Evolutionary conservation across 2,888 invertebrate genomes (phyloP).

Genomic region (Eilema sororculum): DNA sequence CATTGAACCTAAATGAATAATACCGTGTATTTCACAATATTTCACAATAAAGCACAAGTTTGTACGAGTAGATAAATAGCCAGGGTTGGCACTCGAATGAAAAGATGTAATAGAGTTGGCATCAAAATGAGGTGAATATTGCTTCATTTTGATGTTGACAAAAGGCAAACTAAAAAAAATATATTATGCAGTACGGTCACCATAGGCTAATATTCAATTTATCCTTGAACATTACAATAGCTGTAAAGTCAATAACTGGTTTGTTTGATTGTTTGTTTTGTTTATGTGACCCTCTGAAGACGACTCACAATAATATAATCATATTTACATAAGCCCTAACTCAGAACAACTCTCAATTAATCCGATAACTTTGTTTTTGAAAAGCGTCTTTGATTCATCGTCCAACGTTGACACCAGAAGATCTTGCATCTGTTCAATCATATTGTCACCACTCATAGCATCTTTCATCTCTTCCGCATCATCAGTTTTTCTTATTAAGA

Average conservation of each 20-base stretch:
- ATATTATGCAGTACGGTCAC: too few relatives aligned
- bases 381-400: slow-evolving; percentile 28
- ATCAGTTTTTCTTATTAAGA: slow-evolving; percentile 46
- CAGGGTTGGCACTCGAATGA: not conserved
- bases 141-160: too few relatives aligned
- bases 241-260: too few relatives aligned
- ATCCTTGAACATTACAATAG: too few relatives aligned
- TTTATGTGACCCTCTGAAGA: too few relatives aligned
- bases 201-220: too few relatives aligned
- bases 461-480: slow-evolving; percentile 43
- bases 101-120: not conserved
- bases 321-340: slow-evolving; percentile 26
- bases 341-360: slow-evolving; percentile 51
- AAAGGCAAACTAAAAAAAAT: too few relatives aligned
- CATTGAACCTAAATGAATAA: too few relatives aligned
- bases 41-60: too few relatives aligned
- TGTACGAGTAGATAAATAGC: not conserved
- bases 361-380: slow-evolving; percentile 47
- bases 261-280: too few relatives aligned
- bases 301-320: not conserved
- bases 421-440: slow-evolving; percentile 25
- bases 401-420: slow-evolving; percentile 22
- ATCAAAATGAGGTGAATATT: too few relatives aligned
- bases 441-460: slow-evolving; percentile 44
- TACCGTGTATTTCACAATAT: too few relatives aligned